These are phyloP conservation scores for Galerucella calmariensis DNA, from an alignment of 2,888 invertebrate genomes.

Conservation along the genomic window DNA sequence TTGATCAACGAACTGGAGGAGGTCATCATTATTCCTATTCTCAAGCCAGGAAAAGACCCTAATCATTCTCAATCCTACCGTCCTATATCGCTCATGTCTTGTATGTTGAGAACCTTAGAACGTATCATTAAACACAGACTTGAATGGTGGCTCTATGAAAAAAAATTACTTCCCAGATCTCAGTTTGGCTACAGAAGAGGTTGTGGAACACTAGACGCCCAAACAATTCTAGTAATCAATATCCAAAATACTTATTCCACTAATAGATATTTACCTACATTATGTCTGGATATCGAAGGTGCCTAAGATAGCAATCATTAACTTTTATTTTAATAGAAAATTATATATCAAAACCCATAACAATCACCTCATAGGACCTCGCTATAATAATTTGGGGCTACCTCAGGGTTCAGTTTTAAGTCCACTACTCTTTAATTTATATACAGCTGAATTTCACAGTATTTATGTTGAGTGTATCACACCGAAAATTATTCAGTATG, in stretches of 20 bases:
- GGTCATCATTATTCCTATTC: slow-evolving; percentile 6
- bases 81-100: slow-evolving; percentile 26
- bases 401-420: slow-evolving; percentile 15
- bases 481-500: background rate
- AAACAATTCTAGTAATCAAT: slow-evolving; percentile 8
- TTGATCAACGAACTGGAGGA: too few species aligned
- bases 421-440: background rate
- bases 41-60: slow-evolving; percentile 24
- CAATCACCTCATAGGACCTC: slow-evolving; percentile 18
- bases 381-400: slow-evolving; percentile 3
- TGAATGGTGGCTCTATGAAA: slow-evolving; percentile 13
- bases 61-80: slow-evolving; percentile 23
- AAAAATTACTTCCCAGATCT: background rate
- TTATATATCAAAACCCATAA: slow-evolving; percentile 13
- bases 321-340: slow-evolving; percentile 3
- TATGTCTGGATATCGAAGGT: background rate
- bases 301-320: slow-evolving; percentile 10
- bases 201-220: slow-evolving; percentile 13
- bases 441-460: background rate
- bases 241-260: slow-evolving; percentile 13
- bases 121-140: slow-evolving; percentile 21
- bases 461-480: background rate
- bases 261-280: background rate
- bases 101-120: slow-evolving; percentile 21
- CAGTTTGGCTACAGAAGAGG: slow-evolving; percentile 17